Evolutionary conservation across 2,113 vertebrate species (phyloP), one percentile per base, ranked within the genome.

Genomic region (Chloropsis cyanopogon): DNA sequence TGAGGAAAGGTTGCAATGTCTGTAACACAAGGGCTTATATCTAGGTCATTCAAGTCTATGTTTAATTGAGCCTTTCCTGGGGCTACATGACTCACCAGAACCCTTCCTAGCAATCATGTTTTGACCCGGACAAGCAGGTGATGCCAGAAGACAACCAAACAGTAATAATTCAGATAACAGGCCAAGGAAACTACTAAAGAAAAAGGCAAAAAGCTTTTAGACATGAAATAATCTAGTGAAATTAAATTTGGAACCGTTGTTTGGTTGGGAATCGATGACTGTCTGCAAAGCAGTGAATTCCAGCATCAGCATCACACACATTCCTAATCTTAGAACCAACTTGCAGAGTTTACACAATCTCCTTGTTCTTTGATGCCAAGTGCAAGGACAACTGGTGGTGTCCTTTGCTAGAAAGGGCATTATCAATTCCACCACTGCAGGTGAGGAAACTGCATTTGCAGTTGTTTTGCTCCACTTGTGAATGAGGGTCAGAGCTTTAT

Each of bases 51-150:
- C 80, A 66, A 75, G 64, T 73, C 68, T 83, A 9, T 78, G 80
- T 88, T 95, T 84, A 96, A 82, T 91, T 70, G 83, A 90, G 88
- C 76, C 69, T 95, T 90, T 94, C 96, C 94, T 71, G 86, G 26
- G 92, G 95, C 96, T 96, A 93, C 69, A 53, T 95, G 88, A 97
- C 88, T 96, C 94, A 95, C 93, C 63, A 86, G 41, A 95, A 88
- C 25, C 69, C 83, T 66, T 84, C 69, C 86, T 42, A 78, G 44
- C 80, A 92, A 56, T 59, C 54, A 50, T 1, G 3, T 50, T 77
- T 80, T 39, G 68, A 86, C 64, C 76, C 12, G 0, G 47, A 81
- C 82, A 93, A 88, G 78, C 60, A 90, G 92, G 88, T 86, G 60
- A 94, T 23, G 31, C 47, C 71, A 92, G 82, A 83, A 81, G 42